A percentile compares a stretch with the other conserved stretches of the same genome.
Evolutionary conservation across 1,140 invertebrate species (phyloP).

Genomic region (Telenomus remus): DNA sequence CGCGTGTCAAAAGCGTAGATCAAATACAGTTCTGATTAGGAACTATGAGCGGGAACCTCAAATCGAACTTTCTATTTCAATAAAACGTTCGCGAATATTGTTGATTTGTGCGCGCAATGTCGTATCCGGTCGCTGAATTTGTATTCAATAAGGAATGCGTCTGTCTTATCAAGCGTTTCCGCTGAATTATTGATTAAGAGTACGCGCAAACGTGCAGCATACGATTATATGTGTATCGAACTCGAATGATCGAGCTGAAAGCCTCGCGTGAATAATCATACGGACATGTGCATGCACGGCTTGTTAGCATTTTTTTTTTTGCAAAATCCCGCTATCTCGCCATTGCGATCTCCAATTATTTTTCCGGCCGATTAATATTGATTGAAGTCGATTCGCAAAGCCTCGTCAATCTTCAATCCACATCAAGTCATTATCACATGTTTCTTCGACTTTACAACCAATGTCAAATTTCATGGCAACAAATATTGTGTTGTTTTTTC

Average conservation of each 20-base stretch:
- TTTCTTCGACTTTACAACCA: too few species aligned
- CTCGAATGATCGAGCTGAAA: slow-evolving; percentile 63
- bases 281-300: slow-evolving; percentile 7
- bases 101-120: slow-evolving; percentile 13
- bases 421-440: too few species aligned
- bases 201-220: slow-evolving; percentile 25
- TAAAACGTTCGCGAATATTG: neutral
- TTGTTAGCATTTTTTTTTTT: slow-evolving; percentile 9
- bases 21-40: neutral
- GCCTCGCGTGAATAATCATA: slow-evolving; percentile 41
- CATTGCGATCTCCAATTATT: slow-evolving; percentile 14
- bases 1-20: slow-evolving; percentile 6
- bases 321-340: slow-evolving; percentile 19
- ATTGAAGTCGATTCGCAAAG: slow-evolving; percentile 1
- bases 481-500: too few species aligned
- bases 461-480: too few species aligned
- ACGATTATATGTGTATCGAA: slow-evolving; percentile 36
- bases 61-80: slow-evolving; percentile 30
- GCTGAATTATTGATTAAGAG: slow-evolving; percentile 48
- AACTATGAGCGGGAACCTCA: too few species aligned
- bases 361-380: slow-evolving; percentile 1
- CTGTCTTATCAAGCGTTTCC: slow-evolving; percentile 46
- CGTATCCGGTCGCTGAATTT: slow-evolving; percentile 33
- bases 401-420: too few species aligned
- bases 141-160: slow-evolving; percentile 41